Evolutionary conservation across 2,113 vertebrate species (phyloP), one percentile per base, ranked within the genome.

Genomic region (Solea senegalensis): DNA sequence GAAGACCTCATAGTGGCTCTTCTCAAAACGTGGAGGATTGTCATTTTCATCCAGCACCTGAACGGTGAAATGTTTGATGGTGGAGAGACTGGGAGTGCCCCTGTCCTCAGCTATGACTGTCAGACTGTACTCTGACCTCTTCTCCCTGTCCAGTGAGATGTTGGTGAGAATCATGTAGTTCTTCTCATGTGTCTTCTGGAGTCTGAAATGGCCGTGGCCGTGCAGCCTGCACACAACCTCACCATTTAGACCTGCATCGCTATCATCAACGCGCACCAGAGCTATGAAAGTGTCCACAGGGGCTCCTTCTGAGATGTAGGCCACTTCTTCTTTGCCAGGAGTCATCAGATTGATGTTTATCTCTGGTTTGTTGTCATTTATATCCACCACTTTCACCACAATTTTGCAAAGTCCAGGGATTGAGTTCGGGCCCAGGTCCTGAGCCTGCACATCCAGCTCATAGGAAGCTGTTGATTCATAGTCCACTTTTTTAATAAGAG

Each of bases 111-210:
- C 97, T 26, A 98, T 96, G 61, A 99, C 93, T 0, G 97, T 98
- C 86, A 99, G 90, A 69, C 96, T 97, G 76, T 99, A 99, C 80
- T 99, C 97, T 7, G 97, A 97, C 59, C 97, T 94, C 88, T 96
- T 97, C 78, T 99, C 98, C 57, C 98, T 92, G 88, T 99, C 97
- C 81, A 99, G 74, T 0, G 96, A 96, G 51, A 95, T 94, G 27
- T 99, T 99, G 46, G 97, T 99, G 76, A 98, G 88, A 84, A 99
- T 97, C 89, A 99, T 94, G 75, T 97, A 99, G 87, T 99, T 99
- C 79, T 96, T 98, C 83, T 98, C 97, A 0, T 98, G 95, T 34
- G 95, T 98, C 89, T 97, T 97, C 79, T 98, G 96, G 56, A 99
- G 95, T 83, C 96, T 94, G 88, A 99, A 99, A 88, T 98, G 97